Conservation (phyloP, 1,140 invertebrate genomes). For the Planococcus citri region DNA sequence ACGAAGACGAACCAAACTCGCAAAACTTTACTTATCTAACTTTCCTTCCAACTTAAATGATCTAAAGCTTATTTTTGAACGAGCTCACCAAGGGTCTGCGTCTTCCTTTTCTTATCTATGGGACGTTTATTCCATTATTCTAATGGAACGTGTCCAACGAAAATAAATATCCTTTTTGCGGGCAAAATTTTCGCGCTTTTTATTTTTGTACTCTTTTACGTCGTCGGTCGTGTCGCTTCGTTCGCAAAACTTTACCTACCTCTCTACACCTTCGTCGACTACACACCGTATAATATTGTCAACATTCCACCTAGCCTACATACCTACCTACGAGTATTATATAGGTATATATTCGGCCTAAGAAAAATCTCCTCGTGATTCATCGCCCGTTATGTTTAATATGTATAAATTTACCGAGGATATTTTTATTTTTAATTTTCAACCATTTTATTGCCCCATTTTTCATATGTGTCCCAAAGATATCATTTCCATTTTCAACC, state of each 20-base stretch:
- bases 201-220: neutral
- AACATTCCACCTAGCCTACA: no score
- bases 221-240: neutral
- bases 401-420: no score
- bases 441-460: no score
- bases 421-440: no score
- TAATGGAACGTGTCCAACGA: conserved; percentile 20
- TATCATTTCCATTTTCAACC: no score
- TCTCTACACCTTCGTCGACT: no score
- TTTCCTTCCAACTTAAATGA: conserved; percentile 19
- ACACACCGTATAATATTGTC: no score
- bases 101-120: conserved; percentile 13
- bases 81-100: conserved; percentile 15
- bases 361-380: no score
- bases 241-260: neutral
- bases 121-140: conserved; percentile 19
- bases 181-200: neutral
- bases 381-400: no score
- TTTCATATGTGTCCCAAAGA: no score
- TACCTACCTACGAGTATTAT: no score
- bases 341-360: no score
- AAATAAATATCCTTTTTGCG: conserved; percentile 17
- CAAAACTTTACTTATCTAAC: conserved; percentile 20
- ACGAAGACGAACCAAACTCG: conserved; percentile 18
- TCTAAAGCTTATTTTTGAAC: conserved; percentile 20